A percentile compares a stretch with the other conserved stretches of the same genome.
phyloP scores from a whole-genome alignment of 2,797 vertebrate species.

The Aratinga solstitialis region DNA sequence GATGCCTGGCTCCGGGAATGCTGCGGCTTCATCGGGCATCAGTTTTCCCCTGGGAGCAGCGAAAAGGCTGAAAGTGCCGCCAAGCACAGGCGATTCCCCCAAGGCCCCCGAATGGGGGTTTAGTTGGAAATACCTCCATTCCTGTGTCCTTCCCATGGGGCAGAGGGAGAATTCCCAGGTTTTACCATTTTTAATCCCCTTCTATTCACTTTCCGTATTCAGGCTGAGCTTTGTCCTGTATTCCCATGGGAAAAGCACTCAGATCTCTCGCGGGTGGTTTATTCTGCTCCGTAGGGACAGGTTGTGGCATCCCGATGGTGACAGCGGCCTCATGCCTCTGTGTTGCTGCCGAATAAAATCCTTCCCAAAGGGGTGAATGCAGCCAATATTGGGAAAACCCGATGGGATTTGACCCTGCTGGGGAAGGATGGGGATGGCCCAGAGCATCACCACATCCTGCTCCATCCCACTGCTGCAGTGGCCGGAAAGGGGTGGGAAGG shows the following conservation, averaged over 20 bases:
- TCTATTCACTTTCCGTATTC: not conserved
- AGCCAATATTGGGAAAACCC: not conserved
- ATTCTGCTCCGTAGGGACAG: not conserved
- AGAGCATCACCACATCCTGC: accelerated
- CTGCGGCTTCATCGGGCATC: not conserved
- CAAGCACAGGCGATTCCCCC: not conserved
- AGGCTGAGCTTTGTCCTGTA: not conserved
- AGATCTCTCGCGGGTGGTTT: accelerated
- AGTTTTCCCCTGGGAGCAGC: not conserved
- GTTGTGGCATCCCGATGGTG: accelerated
- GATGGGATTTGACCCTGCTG: not conserved
- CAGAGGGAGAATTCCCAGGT: not conserved
- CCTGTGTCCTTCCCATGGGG: not conserved
- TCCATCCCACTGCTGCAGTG: not conserved
- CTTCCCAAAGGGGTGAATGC: not conserved
- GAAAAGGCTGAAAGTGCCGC: not conserved
- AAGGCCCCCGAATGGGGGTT: accelerated
- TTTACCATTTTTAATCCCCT: not conserved
- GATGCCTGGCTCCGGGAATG: accelerated
- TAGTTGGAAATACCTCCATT: not conserved
- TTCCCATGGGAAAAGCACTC: not conserved
- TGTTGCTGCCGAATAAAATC: not conserved
- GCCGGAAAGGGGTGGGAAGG: no score
- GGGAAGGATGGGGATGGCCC: not conserved
- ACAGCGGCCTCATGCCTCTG: accelerated